Conservation (phyloP, 2,113 vertebrate genomes). For the Stigmatopora argus region DNA sequence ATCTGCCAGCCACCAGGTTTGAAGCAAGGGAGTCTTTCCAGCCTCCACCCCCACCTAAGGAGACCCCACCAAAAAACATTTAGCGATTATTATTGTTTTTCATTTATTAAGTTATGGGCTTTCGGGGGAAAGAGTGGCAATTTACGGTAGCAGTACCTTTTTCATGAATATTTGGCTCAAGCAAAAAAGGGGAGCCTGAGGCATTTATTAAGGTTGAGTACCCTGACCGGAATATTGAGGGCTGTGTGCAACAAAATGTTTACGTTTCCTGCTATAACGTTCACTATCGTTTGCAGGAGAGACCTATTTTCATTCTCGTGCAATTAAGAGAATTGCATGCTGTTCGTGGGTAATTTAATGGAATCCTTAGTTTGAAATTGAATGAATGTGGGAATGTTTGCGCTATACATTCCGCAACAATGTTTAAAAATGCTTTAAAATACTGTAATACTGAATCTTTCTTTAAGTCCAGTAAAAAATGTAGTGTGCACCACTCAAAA, state of each 20-base stretch:
- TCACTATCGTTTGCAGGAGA: background rate
- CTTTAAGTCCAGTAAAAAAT: no score
- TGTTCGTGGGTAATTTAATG: background rate
- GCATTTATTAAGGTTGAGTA: conserved; percentile 1
- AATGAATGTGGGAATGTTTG: background rate
- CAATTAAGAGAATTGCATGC: conserved; percentile 2
- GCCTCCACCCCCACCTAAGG: conserved; percentile 78
- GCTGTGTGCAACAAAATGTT: background rate
- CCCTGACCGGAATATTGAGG: background rate
- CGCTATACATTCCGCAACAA: no score
- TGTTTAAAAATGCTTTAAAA: background rate
- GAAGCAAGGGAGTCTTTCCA: conserved; percentile 69
- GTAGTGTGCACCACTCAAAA: no score
- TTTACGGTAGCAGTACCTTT: background rate
- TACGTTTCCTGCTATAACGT: background rate
- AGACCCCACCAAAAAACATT: background rate
- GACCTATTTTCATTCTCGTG: background rate
- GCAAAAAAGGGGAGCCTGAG: background rate
- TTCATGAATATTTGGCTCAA: background rate
- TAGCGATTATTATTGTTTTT: background rate
- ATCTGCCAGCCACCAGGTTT: conserved; percentile 70
- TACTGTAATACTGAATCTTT: no score
- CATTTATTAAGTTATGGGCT: background rate
- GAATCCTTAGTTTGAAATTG: background rate
- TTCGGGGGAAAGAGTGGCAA: background rate